Base-by-base conservation (phyloP, 2,797 vertebrate species). In the Micromesistius poutassou region DNA sequence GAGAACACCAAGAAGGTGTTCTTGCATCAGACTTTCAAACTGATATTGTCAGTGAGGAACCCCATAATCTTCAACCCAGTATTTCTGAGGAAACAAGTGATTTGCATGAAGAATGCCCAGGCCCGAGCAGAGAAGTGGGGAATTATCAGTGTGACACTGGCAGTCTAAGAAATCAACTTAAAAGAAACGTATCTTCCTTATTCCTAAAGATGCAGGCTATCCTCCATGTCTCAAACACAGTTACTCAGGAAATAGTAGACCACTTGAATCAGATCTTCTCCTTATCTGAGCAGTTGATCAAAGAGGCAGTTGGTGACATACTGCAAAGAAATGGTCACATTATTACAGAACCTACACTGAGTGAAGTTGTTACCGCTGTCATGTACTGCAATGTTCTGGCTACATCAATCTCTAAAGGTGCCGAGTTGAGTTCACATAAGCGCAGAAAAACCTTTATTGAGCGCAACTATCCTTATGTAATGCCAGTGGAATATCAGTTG, bases 181-280 rank as follows among this genome's bases (percentile, higher is more conserved):
- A 84, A 77, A 3, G 19, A 0, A 81, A 83, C 40, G n/a, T 46
- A 55, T 22, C 81, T 30, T 82, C 81, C 14, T 83, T 87, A 75
- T 80, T 86, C 36, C 70, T 86, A 38, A 86, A 86, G 55, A 85
- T 88, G 82, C 82, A 84, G 76, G 55, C 82, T 68, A 74, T 88
- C 75, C 77, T 83, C 4, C 79, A 87, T 74, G 55, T 85, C 0
- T 88, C 84, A 72, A 84, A 84, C 68, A 78, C 72, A 38, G 84
- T 78, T 73, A 79, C 42, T 0, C 77, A 87, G 71, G 76, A 87
- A 83, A 81, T 83, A 72, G 79, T 79, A 0, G 81, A 85, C 3
- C 28, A 78, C 19, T 81, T 82, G 13, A 81, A 78, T 80, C 76
- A 80, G 33, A 76, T 80, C 22, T 85, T 84, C 75, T 83, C 33